Evolutionary conservation across 1,140 invertebrate genomes (phyloP).

Genomic region (Acromyrmex echinatior): DNA sequence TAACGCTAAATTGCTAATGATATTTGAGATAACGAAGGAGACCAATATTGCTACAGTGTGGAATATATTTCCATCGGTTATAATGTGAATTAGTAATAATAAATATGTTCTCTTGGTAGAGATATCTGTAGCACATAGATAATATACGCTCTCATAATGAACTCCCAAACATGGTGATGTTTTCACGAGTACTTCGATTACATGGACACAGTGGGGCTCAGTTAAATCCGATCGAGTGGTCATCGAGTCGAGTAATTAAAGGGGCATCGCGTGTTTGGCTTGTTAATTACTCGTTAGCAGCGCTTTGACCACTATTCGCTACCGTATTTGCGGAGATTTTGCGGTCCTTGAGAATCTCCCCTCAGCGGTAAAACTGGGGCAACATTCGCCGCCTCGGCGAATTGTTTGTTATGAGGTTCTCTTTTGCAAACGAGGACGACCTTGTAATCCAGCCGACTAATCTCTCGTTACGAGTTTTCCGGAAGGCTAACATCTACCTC

Average conservation of each 20-base stretch:
- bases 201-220: neutral
- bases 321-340: conserved; percentile 63
- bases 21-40: neutral
- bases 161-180: neutral
- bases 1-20: neutral
- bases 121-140: neutral
- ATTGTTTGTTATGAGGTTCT: neutral
- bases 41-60: neutral
- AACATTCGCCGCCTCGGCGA: neutral
- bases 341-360: conserved; percentile 8
- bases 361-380: neutral
- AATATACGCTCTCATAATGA: neutral
- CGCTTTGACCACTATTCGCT: conserved; percentile 43
- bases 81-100: neutral
- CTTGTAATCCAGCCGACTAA: conserved; percentile 43
- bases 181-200: neutral
- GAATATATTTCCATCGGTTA: neutral
- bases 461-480: conserved; percentile 40
- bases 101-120: neutral
- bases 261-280: conserved; percentile 5
- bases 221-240: neutral
- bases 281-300: conserved; percentile 64
- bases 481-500: conserved; percentile 1
- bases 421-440: neutral
- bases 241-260: conserved; percentile 69